phyloP scores from a whole-genome alignment of 2,888 invertebrate species.

The Bugula neritina region DNA sequence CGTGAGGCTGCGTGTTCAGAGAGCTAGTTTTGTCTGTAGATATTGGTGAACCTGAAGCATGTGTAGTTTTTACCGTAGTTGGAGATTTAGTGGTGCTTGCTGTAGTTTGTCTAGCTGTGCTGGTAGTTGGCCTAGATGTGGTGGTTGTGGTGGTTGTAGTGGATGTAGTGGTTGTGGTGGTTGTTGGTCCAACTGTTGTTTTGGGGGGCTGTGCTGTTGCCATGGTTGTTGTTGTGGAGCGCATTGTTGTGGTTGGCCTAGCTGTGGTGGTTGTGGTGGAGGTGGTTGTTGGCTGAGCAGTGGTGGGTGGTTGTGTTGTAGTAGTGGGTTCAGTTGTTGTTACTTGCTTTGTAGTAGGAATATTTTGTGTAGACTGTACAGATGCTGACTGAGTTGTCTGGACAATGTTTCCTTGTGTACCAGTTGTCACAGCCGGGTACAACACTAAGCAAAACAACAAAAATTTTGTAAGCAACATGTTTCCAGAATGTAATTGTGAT shows the following conservation, averaged over 20 bases:
- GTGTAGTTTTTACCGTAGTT: not conserved
- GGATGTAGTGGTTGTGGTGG: not conserved
- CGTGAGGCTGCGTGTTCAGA: no score
- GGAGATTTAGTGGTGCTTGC: not conserved
- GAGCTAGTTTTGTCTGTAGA: no score
- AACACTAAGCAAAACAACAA: no score
- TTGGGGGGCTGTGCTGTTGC: not conserved
- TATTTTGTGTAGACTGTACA: no score
- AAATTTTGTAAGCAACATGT: no score
- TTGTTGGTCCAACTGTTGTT: not conserved
- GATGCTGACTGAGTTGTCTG: no score
- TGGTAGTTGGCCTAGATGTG: not conserved
- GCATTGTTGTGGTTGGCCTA: not conserved
- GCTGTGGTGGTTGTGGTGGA: not conserved
- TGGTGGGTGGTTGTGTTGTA: not conserved
- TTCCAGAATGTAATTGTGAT: no score
- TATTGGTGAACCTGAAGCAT: no score
- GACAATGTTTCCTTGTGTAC: no score
- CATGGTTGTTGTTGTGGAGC: not conserved
- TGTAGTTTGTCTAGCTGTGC: not conserved
- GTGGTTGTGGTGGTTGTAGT: not conserved
- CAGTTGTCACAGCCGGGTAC: no score
- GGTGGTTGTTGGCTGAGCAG: not conserved
- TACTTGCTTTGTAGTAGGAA: no score
- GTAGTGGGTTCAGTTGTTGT: not conserved